Conservation (phyloP, 2,797 vertebrate genomes). For the Euthynnus affinis region DNA sequence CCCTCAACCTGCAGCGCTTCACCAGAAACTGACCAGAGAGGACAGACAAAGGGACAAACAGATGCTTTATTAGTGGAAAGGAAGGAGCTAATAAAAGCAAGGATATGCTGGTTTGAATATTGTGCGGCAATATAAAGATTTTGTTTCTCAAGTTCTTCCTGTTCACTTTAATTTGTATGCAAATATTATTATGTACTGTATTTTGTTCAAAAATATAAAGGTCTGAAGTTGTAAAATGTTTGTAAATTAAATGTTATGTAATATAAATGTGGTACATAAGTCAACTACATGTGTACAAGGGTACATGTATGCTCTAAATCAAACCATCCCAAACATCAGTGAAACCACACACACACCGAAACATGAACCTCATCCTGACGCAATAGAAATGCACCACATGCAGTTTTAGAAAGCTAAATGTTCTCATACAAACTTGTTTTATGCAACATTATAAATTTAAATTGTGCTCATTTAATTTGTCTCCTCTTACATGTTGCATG, state of each 20-base stretch:
- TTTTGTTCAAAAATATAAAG: slow-evolving; percentile 6
- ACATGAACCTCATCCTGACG: not conserved
- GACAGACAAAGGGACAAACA: not conserved
- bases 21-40: not conserved
- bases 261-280: not conserved
- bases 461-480: slow-evolving; percentile 1
- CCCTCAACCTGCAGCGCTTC: not conserved
- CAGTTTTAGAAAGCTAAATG: no score
- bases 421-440: no score
- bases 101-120: not conserved
- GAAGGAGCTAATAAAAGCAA: not conserved
- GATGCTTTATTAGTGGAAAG: not conserved
- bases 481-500: not conserved
- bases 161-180: not conserved
- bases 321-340: not conserved
- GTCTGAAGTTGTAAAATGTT: slow-evolving; percentile 9
- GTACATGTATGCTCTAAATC: not conserved
- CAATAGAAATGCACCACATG: no score
- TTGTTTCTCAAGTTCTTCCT: not conserved
- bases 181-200: not conserved
- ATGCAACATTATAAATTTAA: no score
- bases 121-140: not conserved
- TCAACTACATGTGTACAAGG: not conserved
- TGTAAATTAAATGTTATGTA: slow-evolving; percentile 6
- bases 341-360: not conserved